Evolutionary conservation across 2,888 invertebrate species (phyloP), one percentile per base, ranked within the genome.

Genomic region (Drosophila acutilabella): DNA sequence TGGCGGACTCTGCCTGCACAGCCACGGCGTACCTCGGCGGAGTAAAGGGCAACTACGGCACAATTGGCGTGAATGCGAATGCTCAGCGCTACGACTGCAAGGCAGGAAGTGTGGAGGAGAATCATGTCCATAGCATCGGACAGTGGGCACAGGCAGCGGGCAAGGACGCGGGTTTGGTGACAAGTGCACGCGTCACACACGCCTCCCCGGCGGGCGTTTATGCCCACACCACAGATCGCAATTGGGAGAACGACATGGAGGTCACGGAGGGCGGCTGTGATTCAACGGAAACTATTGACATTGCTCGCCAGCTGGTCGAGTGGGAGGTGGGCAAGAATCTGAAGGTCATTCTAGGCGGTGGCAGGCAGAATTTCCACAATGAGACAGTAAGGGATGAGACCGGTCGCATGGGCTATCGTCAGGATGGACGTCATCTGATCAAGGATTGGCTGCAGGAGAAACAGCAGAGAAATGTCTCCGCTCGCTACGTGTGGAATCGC

Each of bases 1-100:
- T 97, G 0, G 94, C 97, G 0, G 97, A 97, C 88, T 97, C 97
- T 0, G 97, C 97, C 0, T 96, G 96, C 87, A 95, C 96, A 1
- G 95, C 96, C 0, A 97, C 97, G 0, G 97, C 97, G 0, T 96
- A 96, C 88, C 92, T 97, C 42, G 93, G 94, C 1, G 97, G 97
- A 0, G 95, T 96, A 0, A 97, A 97, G 92, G 95, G 94, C 14
- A 97, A 96, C 90, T 94, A 91, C 73, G 95, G 95, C 1, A 96
- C 96, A 0, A 94, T 97, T 26, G 97, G 97, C 0, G 94, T 97
- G 0, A 95, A 95, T 42, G 95, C 94, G 0, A 93, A 94, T 0
- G 96, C 96, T 0, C 89, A 90, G 20, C 93, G 94, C 0, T 94
- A 94, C 0, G 94, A 96, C 88, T 97, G 97, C 88, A 93, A 73